Evolutionary conservation across 2,888 invertebrate species (phyloP).

Genomic region (Cheiracanthium punctorium): DNA sequence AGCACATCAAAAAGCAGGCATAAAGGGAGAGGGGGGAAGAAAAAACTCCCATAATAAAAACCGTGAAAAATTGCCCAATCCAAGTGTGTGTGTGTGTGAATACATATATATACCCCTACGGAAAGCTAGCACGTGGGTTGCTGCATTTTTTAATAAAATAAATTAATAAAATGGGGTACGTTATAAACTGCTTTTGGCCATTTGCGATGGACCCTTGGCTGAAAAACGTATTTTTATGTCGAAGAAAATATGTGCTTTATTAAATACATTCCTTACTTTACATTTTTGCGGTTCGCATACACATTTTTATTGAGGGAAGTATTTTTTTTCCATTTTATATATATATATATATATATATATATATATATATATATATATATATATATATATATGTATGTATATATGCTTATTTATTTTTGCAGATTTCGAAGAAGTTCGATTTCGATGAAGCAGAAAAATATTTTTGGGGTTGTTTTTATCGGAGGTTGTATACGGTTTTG

Average conservation of each 20-base stretch:
- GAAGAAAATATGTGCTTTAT: constrained; percentile 42
- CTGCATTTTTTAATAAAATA: constrained; percentile 47
- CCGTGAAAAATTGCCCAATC: background rate
- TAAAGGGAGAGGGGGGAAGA: background rate
- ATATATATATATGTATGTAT: too few species aligned
- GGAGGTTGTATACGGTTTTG: constrained; percentile 10
- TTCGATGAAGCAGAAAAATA: constrained; percentile 4
- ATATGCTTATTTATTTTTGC: constrained; percentile 60
- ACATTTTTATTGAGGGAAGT: constrained; percentile 28
- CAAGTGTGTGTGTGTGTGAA: background rate
- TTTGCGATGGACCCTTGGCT: constrained; percentile 19
- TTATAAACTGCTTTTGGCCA: constrained; percentile 26
- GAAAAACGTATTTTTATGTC: constrained; percentile 42
- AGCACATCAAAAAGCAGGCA: constrained; percentile 4
- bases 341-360: too few species aligned
- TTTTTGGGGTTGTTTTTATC: constrained; percentile 33
- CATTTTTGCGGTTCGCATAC: constrained; percentile 24
- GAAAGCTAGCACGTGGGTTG: background rate
- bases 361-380: too few species aligned
- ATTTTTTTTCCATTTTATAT: constrained; percentile 39
- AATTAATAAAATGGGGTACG: constrained; percentile 34
- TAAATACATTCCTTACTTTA: constrained; percentile 58
- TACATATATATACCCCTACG: background rate
- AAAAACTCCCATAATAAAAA: constrained; percentile 38
- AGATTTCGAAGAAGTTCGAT: constrained; percentile 30